Evolutionary conservation across 2,888 invertebrate species (phyloP).

Genomic region (Drosophila rubida): DNA sequence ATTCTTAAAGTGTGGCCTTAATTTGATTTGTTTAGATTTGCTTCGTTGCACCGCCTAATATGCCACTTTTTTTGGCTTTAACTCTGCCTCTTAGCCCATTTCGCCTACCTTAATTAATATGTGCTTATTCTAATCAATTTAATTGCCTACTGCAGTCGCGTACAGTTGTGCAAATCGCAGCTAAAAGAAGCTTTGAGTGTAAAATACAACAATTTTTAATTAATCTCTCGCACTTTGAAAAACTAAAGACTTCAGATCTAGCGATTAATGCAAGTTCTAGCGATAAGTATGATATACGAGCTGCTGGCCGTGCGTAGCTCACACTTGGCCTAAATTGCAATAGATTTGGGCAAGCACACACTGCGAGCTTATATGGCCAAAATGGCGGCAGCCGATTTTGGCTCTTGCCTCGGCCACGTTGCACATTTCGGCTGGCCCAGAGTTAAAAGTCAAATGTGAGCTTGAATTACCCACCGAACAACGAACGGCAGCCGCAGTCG

Average conservation of each 20-base stretch:
- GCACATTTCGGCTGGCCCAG: constrained; percentile 69
- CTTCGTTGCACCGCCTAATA: constrained; percentile 51
- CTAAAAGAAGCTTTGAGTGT: not conserved
- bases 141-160: not conserved
- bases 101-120: not conserved
- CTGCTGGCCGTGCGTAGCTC: constrained; percentile 27
- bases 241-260: not conserved
- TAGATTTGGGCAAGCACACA: constrained; percentile 39
- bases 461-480: constrained; percentile 70
- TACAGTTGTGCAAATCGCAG: too few species aligned
- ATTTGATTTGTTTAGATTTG: constrained; percentile 74
- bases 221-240: not conserved
- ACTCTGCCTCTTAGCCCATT: too few species aligned
- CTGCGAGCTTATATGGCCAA: constrained; percentile 58
- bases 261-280: not conserved
- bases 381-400: constrained; percentile 55
- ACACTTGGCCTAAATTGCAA: constrained; percentile 41
- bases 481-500: constrained; percentile 29
- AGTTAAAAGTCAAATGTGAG: constrained; percentile 80
- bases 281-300: not conserved
- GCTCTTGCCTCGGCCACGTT: constrained; percentile 61
- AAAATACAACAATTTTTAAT: not conserved
- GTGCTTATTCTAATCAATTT: not conserved
- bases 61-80: not conserved
- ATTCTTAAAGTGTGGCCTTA: constrained; percentile 78